Percentiles rank a stretch among this genome's conserved stretches.
Evolutionary conservation across 2,113 vertebrate genomes (phyloP).

Genomic region (Muntiacus reevesi): DNA sequence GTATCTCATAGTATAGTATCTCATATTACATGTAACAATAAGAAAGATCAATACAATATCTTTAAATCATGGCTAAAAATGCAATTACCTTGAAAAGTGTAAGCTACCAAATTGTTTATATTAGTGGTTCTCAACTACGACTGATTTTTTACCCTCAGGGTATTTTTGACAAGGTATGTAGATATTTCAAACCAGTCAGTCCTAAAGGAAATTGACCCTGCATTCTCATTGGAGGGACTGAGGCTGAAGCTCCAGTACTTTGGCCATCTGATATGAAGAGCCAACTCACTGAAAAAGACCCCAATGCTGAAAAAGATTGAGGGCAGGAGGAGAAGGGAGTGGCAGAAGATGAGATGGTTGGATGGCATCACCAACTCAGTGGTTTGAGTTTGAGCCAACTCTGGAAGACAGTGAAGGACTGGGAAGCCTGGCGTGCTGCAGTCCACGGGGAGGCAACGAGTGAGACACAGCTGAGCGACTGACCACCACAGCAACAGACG

Average conservation of each 20-base stretch:
- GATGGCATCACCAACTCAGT: background rate
- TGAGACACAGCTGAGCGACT: background rate
- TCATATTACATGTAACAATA: background rate
- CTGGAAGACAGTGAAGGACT: background rate
- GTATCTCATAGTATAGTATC: background rate
- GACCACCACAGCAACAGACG: background rate
- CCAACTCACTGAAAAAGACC: background rate
- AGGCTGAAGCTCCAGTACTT: background rate
- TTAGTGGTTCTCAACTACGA: background rate
- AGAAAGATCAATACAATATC: background rate
- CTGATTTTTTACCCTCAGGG: background rate
- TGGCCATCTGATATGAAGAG: background rate
- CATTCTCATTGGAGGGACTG: background rate
- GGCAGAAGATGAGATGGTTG: background rate
- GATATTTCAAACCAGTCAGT: background rate
- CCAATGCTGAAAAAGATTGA: background rate
- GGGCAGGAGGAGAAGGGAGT: background rate
- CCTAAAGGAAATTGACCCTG: background rate
- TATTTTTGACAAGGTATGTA: background rate
- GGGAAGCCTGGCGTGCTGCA: background rate
- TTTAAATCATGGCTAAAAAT: background rate
- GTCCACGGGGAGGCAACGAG: background rate
- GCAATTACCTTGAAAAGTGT: background rate
- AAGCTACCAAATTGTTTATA: background rate
- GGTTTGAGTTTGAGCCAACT: background rate